Evolutionary conservation across 2,113 vertebrate species (phyloP).

Genomic region (Gymnorhina tibicen): DNA sequence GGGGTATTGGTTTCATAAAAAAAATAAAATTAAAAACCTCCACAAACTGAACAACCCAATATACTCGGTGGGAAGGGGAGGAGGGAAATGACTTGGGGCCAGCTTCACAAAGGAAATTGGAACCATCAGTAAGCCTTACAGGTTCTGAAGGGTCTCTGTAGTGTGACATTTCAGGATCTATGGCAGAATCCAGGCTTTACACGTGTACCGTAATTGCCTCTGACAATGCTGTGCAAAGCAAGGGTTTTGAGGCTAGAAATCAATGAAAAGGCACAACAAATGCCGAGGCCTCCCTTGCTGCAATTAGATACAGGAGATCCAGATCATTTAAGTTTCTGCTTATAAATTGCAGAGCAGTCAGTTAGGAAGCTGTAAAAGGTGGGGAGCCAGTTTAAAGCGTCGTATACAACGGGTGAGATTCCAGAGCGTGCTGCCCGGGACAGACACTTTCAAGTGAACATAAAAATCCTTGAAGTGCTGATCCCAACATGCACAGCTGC

Average conservation of each 20-base stretch:
- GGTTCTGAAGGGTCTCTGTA: neutral
- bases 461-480: slow-evolving; percentile 36
- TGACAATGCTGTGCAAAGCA: neutral
- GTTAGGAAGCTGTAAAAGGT: slow-evolving; percentile 22
- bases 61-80: neutral
- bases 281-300: neutral
- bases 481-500: neutral
- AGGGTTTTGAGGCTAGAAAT: neutral
- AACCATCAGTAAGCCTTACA: neutral
- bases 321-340: neutral
- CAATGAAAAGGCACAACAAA: neutral
- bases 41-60: neutral
- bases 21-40: neutral
- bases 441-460: slow-evolving; percentile 37
- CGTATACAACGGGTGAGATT: neutral
- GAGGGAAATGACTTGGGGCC: neutral
- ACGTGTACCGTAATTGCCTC: fast-evolving
- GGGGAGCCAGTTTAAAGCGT: neutral
- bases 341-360: neutral
- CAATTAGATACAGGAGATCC: slow-evolving; percentile 16
- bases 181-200: neutral
- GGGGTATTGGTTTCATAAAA: neutral
- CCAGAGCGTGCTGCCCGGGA: neutral
- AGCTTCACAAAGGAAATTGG: neutral
- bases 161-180: neutral